phyloP scores from a whole-genome alignment of 2,113 vertebrate genomes.

The Varanus komodoensis region DNA sequence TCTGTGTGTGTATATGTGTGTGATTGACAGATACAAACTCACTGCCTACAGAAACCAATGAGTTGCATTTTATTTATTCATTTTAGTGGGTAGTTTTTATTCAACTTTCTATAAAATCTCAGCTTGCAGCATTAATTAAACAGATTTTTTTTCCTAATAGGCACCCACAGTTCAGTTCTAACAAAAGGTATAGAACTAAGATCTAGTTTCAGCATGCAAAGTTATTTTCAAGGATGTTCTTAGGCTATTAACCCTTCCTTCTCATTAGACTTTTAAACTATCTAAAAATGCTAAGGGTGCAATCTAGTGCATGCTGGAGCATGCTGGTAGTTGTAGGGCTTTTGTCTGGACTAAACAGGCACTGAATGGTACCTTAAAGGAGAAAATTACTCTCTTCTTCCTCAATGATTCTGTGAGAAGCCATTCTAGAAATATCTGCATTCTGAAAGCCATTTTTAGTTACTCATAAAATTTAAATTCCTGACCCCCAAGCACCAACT shows the following conservation, averaged over 20 bases:
- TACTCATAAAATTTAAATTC: not conserved
- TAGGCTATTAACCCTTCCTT: not conserved
- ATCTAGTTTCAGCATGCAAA: not conserved
- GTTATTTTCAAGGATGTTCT: not conserved
- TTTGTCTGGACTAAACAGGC: too few relatives aligned
- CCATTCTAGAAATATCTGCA: not conserved
- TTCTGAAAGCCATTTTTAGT: not conserved
- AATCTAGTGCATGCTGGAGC: too few relatives aligned
- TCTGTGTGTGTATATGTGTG: not conserved
- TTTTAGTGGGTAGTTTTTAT: not conserved
- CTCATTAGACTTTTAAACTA: not conserved
- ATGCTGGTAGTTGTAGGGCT: too few relatives aligned
- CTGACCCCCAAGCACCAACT: not conserved
- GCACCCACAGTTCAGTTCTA: not conserved
- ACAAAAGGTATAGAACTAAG: not conserved
- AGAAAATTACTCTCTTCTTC: not conserved
- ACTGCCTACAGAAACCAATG: slow-evolving; percentile 4
- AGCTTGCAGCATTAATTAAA: not conserved
- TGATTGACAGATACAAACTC: slow-evolving; percentile 12
- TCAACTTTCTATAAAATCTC: not conserved
- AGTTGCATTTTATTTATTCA: not conserved
- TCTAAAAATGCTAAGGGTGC: not conserved
- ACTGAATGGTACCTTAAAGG: not conserved
- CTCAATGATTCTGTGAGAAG: not conserved
- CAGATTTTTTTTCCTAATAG: not conserved